Evolutionary conservation across 2,888 invertebrate species (phyloP).

Genomic region (Caenorhabditis sp.): DNA sequence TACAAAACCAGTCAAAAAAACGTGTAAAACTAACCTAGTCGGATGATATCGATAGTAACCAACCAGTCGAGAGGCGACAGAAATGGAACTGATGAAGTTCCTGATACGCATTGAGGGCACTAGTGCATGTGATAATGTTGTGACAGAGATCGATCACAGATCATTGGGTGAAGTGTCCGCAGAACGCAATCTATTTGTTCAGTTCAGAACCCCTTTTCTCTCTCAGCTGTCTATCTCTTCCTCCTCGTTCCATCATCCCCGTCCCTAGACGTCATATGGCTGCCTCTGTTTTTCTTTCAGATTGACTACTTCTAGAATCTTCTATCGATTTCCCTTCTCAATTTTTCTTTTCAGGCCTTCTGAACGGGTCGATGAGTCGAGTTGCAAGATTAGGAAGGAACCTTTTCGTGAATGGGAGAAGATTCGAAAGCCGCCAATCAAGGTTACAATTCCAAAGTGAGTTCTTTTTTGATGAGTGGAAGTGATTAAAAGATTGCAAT

Average conservation of each 20-base stretch:
- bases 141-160: conserved; percentile 56
- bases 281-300: conserved; percentile 15
- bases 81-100: not conserved
- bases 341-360: conserved; percentile 21
- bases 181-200: conserved; percentile 44
- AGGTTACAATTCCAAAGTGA: conserved; percentile 41
- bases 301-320: not conserved
- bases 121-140: conserved; percentile 34
- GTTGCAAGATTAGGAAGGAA: conserved; percentile 56
- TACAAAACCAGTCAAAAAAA: conserved; percentile 32
- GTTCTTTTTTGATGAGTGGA: conserved; percentile 21
- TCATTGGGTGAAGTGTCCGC: conserved; percentile 41
- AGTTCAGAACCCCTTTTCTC: conserved; percentile 22
- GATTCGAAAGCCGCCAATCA: conserved; percentile 50
- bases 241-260: conserved; percentile 10
- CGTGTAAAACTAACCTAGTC: conserved; percentile 24
- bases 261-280: conserved; percentile 40
- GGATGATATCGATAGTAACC: not conserved
- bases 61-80: not conserved
- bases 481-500: conserved; percentile 29
- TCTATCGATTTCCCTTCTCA: not conserved
- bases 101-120: conserved; percentile 27
- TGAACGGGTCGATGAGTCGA: conserved; percentile 54
- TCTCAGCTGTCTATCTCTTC: conserved; percentile 34
- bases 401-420: conserved; percentile 41